Evolutionary conservation across 2,797 vertebrate genomes (phyloP).

Genomic region (Arnoldichthys spilopterus): DNA sequence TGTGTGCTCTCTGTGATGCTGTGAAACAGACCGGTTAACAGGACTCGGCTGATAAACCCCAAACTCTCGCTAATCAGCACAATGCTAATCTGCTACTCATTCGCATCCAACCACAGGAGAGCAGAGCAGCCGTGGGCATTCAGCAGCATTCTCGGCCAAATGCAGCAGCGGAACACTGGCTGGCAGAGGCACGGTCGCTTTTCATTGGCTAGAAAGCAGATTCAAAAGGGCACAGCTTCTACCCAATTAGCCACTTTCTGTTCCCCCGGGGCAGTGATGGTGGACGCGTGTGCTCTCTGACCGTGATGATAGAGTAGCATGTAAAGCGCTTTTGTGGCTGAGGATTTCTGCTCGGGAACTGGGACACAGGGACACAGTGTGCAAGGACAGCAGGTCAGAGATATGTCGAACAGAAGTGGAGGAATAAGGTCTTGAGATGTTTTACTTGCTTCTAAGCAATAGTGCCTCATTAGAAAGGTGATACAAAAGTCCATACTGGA

Average conservation of each 20-base stretch:
- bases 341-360: conserved; percentile 30
- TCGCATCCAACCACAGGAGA: conserved; percentile 18
- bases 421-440: background rate
- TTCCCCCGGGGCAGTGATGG: conserved; percentile 25
- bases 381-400: conserved; percentile 28
- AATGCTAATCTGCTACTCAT: conserved; percentile 26
- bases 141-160: conserved; percentile 18
- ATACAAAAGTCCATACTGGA: background rate
- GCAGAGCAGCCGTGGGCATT: conserved; percentile 15
- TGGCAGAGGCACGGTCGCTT: conserved; percentile 4
- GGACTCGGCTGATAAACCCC: background rate
- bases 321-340: conserved; percentile 22
- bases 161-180: conserved; percentile 32
- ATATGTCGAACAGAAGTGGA: conserved; percentile 11
- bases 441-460: conserved; percentile 11
- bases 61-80: conserved; percentile 14
- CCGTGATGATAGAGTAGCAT: conserved; percentile 36
- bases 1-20: conserved; percentile 23
- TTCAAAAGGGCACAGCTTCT: conserved; percentile 47
- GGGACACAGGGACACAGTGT: conserved; percentile 29
- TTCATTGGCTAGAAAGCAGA: conserved; percentile 46
- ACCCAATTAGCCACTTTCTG: conserved; percentile 47
- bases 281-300: conserved; percentile 26
- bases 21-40: conserved; percentile 27
- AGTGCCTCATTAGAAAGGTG: conserved; percentile 4